These are phyloP conservation scores for Eilema depressum DNA, from an alignment of 2,888 invertebrate species.

Conservation along the genomic window DNA sequence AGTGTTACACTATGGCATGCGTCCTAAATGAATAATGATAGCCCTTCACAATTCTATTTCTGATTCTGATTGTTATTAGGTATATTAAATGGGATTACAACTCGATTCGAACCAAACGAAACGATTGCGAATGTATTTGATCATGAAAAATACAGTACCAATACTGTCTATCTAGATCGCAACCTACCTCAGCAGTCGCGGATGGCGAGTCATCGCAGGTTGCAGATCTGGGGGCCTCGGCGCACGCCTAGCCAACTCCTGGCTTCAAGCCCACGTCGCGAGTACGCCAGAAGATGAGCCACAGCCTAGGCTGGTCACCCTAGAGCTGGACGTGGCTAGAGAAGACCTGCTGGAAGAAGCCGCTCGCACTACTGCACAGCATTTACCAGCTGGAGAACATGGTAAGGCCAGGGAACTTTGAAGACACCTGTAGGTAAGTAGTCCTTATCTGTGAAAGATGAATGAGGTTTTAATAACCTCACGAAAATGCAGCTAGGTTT, in stretches of 20 bases:
- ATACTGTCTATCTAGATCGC: constrained; percentile 82
- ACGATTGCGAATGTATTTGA: too few species aligned
- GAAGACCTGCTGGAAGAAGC: constrained; percentile 94
- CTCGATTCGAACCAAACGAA: background rate
- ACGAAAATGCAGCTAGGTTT: too few species aligned
- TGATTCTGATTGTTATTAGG: too few species aligned
- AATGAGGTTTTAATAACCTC: too few species aligned
- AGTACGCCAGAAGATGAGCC: constrained; percentile 79
- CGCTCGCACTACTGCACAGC: constrained; percentile 92
- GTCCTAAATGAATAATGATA: too few species aligned
- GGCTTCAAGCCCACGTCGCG: constrained; percentile 84
- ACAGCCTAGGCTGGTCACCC: constrained; percentile 88
- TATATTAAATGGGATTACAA: too few species aligned
- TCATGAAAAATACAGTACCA: background rate
- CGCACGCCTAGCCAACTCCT: constrained; percentile 88
- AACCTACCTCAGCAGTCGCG: constrained; percentile 90
- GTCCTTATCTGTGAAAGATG: too few species aligned
- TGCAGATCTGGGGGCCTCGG: constrained; percentile 88
- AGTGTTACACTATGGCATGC: too few species aligned
- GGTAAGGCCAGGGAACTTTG: constrained; percentile 76
- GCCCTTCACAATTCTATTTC: too few species aligned
- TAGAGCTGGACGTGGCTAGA: constrained; percentile 92
- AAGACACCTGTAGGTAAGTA: background rate
- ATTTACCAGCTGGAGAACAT: constrained; percentile 94
- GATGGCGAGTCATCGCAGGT: constrained; percentile 93